These are phyloP conservation scores for Hyles vespertilio DNA, from an alignment of 1,140 invertebrate species.

Conservation along the genomic window DNA sequence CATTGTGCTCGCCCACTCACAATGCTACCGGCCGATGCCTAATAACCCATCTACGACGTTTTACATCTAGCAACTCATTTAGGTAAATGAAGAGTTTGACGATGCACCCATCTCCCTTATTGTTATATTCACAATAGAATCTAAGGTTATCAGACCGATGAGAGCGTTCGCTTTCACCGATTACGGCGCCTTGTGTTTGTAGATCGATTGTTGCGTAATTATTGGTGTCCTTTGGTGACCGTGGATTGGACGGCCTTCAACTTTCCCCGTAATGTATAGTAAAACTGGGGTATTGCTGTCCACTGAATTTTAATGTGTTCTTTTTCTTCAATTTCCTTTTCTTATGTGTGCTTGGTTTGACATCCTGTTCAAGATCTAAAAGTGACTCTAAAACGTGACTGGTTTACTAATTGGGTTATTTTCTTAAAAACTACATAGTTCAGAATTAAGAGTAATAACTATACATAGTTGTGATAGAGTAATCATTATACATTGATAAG, in stretches of 20 bases:
- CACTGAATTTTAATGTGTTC: too few relatives aligned
- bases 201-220: constrained; percentile 33
- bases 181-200: constrained; percentile 39
- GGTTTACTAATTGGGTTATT: too few relatives aligned
- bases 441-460: too few relatives aligned
- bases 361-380: too few relatives aligned
- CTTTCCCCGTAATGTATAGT: constrained; percentile 21
- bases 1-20: constrained; percentile 39
- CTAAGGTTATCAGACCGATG: constrained; percentile 66
- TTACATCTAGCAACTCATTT: constrained; percentile 55
- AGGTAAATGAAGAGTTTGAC: constrained; percentile 60
- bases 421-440: too few relatives aligned
- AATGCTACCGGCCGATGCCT: constrained; percentile 45
- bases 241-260: constrained; percentile 7
- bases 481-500: too few relatives aligned
- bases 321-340: too few relatives aligned
- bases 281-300: too few relatives aligned
- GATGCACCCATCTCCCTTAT: constrained; percentile 49
- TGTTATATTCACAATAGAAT: constrained; percentile 48
- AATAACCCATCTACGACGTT: constrained; percentile 41
- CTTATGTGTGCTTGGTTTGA: too few relatives aligned
- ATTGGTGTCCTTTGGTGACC: too few relatives aligned
- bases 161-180: constrained; percentile 61
- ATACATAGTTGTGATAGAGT: too few relatives aligned
- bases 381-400: too few relatives aligned